phyloP scores from a whole-genome alignment of 2,888 invertebrate species.

The Diachrysia chrysitis region DNA sequence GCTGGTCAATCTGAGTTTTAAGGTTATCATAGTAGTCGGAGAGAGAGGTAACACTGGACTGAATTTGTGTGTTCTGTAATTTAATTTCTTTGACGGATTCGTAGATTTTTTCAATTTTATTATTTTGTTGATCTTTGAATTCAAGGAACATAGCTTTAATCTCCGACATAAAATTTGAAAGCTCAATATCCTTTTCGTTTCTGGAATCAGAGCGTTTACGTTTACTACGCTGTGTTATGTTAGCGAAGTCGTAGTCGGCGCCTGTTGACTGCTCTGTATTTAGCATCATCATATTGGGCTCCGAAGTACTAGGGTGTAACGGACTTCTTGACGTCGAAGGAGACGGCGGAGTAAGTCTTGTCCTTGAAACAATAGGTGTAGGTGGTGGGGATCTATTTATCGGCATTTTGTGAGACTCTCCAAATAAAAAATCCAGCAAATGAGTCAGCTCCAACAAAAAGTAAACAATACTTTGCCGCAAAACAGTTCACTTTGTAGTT shows the following conservation, averaged over 20 bases:
- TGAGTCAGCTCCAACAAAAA: too few relatives aligned
- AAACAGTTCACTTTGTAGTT: too few relatives aligned
- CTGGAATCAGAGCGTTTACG: background rate
- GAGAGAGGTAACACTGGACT: background rate
- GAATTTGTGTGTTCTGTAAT: background rate
- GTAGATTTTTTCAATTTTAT: constrained; percentile 1
- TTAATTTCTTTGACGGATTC: background rate
- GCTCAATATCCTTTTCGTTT: background rate
- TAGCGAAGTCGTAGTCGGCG: background rate
- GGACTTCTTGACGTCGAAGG: background rate
- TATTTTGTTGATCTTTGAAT: background rate
- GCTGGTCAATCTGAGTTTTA: background rate
- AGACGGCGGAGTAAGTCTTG: too few relatives aligned
- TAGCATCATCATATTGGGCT: too few relatives aligned
- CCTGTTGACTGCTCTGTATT: background rate
- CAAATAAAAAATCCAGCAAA: too few relatives aligned
- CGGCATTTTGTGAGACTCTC: too few relatives aligned
- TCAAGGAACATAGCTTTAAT: background rate
- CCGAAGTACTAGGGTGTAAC: too few relatives aligned
- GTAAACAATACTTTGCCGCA: too few relatives aligned
- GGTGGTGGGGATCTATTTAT: too few relatives aligned
- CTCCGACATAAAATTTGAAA: background rate
- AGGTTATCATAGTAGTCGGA: background rate
- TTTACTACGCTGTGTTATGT: background rate
- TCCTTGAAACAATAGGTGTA: too few relatives aligned